Evolutionary conservation across 2,113 vertebrate species (phyloP).

Genomic region (Stegastes partitus): DNA sequence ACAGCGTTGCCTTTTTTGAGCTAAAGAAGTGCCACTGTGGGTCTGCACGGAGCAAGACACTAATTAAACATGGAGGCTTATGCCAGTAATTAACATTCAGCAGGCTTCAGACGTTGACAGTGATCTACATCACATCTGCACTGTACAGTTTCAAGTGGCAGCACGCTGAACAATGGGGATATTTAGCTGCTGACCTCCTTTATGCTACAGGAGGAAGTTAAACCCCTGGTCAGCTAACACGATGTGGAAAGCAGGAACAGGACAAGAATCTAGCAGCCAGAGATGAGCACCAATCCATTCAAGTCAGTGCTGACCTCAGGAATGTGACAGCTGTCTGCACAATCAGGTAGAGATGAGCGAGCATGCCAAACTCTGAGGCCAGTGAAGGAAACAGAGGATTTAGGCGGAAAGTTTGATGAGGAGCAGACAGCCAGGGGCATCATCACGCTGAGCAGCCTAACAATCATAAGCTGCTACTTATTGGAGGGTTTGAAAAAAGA

Average conservation of each 20-base stretch:
- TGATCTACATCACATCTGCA: conserved; percentile 1
- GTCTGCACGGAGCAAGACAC: not conserved
- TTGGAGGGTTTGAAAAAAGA: too few species aligned
- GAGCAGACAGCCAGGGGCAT: not conserved
- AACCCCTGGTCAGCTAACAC: not conserved
- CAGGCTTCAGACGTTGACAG: not conserved
- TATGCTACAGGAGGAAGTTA: not conserved
- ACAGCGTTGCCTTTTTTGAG: too few species aligned
- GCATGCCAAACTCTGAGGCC: too few species aligned
- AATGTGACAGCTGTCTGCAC: too few species aligned
- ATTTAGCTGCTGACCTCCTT: not conserved
- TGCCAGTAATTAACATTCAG: too few species aligned
- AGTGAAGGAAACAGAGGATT: too few species aligned
- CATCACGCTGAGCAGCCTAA: too few species aligned
- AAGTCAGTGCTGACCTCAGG: too few species aligned
- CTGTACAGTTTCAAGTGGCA: not conserved
- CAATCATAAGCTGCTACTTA: too few species aligned
- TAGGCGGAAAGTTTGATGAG: not conserved
- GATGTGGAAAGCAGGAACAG: not conserved
- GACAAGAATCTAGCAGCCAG: too few species aligned
- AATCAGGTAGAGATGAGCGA: too few species aligned
- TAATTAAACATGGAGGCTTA: not conserved
- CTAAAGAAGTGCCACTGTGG: not conserved
- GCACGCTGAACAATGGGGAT: not conserved
- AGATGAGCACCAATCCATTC: too few species aligned